Conservation (phyloP, 2,888 invertebrate genomes). For the Colletes collaris region DNA sequence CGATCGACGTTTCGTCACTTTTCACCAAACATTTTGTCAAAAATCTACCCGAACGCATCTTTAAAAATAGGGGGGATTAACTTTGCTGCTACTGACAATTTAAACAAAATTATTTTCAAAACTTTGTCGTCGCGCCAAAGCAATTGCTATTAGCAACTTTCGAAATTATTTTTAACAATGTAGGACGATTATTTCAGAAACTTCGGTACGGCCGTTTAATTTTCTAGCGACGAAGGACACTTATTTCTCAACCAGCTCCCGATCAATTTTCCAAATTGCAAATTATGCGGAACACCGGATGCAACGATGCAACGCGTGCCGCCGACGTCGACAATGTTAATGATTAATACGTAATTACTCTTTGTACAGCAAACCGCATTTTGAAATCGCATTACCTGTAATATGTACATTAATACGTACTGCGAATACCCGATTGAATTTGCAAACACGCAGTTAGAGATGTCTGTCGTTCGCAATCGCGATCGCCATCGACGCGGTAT, state of each 20-base stretch:
- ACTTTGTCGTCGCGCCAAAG: too few species aligned
- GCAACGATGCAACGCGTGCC: slow-evolving; percentile 17
- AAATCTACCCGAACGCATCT: too few species aligned
- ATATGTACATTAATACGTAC: slow-evolving; percentile 45
- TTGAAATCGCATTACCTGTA: slow-evolving; percentile 50
- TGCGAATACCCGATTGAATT: slow-evolving; percentile 47
- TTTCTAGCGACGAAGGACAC: background rate
- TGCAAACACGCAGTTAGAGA: slow-evolving; percentile 49
- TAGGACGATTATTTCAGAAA: too few species aligned
- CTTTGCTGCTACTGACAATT: too few species aligned
- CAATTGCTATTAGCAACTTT: too few species aligned
- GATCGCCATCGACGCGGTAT: slow-evolving; percentile 12
- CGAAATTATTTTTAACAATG: too few species aligned
- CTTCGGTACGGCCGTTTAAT: too few species aligned
- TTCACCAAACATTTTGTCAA: too few species aligned
- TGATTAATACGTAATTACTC: slow-evolving; percentile 54
- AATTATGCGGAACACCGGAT: slow-evolving; percentile 3
- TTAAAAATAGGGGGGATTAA: too few species aligned
- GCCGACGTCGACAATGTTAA: slow-evolving; percentile 16
- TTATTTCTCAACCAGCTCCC: background rate
- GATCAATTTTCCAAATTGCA: slow-evolving; percentile 27
- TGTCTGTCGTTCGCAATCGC: slow-evolving; percentile 30
- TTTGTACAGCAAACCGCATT: slow-evolving; percentile 43
- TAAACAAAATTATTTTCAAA: too few species aligned
- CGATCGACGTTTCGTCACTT: too few species aligned